A percentile compares a stretch with the other conserved stretches of the same genome.
These are phyloP conservation scores for Tetrao urogallus DNA, from an alignment of 2,113 vertebrate genomes.

Conservation along the genomic window DNA sequence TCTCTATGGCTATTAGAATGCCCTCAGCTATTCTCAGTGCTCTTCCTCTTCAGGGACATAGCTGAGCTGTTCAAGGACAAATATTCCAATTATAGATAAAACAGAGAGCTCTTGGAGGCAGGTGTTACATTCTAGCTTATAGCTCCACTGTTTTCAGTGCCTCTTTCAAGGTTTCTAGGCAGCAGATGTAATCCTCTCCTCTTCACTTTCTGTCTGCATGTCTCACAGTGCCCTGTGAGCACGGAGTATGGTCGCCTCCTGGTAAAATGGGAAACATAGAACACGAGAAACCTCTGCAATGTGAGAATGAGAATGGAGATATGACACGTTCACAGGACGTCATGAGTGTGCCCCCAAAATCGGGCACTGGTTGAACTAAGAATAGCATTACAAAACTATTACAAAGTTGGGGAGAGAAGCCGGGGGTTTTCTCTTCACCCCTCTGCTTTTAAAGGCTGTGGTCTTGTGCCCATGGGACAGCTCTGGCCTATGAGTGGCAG, in stretches of 20 bases:
- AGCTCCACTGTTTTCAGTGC: background rate
- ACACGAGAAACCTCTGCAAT: background rate
- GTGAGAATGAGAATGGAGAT: background rate
- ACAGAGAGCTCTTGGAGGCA: background rate
- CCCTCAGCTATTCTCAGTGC: background rate
- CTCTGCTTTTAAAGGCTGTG: background rate
- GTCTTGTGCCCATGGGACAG: background rate
- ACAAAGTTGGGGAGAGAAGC: background rate
- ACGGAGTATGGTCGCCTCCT: fast-evolving
- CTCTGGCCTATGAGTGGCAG: background rate
- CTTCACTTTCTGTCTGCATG: background rate
- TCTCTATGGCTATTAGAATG: background rate
- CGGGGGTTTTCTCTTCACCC: fast-evolving
- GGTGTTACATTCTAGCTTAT: background rate
- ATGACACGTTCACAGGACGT: fast-evolving
- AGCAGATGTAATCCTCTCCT: background rate
- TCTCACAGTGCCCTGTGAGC: background rate
- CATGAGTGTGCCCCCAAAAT: background rate
- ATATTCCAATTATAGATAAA: conserved; percentile 34
- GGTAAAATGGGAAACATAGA: background rate
- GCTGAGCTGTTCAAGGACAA: conserved; percentile 27
- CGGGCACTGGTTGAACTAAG: background rate
- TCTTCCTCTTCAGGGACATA: background rate
- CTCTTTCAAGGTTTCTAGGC: background rate
- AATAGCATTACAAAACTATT: background rate